Base-by-base conservation (phyloP, 2,888 invertebrate genomes). In the Acanthopleura granulata region DNA sequence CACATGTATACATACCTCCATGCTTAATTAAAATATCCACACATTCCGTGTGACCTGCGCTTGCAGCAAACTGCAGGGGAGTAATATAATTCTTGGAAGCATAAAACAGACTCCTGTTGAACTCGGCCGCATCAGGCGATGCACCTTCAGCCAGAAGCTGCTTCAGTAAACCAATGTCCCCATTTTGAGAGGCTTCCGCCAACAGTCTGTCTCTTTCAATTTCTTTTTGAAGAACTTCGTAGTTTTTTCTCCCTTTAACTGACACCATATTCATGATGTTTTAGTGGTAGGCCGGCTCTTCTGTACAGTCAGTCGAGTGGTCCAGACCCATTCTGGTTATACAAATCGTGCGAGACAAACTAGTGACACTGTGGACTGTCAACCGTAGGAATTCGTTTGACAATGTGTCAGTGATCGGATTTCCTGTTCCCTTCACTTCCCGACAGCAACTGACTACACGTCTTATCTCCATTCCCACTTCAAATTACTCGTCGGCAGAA, bases 61-160 rank as follows among this genome's bases (percentile, higher is more conserved):
- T 78, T 16, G 84, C 85, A 18, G 87, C 84, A 73, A 80, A 83
- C 71, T 88, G 88, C 9, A 89, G 80, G 6, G 89, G 89, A 9
- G 88, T 88, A 77, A 85, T 80, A 80, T 88, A 89, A 78, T 89
- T 89, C 82, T 88, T 84, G 0, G 88, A 87, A 25, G 85, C 86
- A 78, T 89, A 89, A 75, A 88, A 89, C 74, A 89, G 74, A 72
- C 83, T 83, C 75, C 84, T 83, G 75, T 88, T 88, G 74, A 86
- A 88, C 75, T 88, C 88, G 22, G 84, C 82, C 4, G 88, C 85
- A 81, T 88, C 86, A 14, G 87, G 85, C 16, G 86, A 85, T 9
- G 84, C 85, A 11, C 88, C 87, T 16, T 74, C 74, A 30, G 83
- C 78, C 4, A 88, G 73, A 9, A 88, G 81, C 15, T 73, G 49